Evolutionary conservation across 2,797 vertebrate species (phyloP).

Genomic region (Cirrhinus mrigala): DNA sequence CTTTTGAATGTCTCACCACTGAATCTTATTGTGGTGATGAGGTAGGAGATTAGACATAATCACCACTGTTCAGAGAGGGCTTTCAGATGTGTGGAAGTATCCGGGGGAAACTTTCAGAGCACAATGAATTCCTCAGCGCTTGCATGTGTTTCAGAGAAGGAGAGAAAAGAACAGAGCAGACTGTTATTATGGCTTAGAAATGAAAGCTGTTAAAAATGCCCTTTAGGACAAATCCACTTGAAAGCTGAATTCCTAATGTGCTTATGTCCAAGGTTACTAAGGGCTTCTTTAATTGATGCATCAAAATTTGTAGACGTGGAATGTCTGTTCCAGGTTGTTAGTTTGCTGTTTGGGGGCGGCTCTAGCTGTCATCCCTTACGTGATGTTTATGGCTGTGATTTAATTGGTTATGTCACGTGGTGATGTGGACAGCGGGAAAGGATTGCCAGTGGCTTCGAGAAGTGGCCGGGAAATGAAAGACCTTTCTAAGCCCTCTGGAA

Average conservation of each 20-base stretch:
- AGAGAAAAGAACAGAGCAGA: background rate
- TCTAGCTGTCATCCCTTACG: slow-evolving; percentile 4
- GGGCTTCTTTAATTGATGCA: slow-evolving; percentile 39
- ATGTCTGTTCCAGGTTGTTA: slow-evolving; percentile 40
- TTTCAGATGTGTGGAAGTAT: slow-evolving; percentile 37
- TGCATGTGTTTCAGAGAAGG: background rate
- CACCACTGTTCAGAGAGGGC: background rate
- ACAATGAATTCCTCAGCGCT: slow-evolving; percentile 1
- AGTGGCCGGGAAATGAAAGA: slow-evolving; percentile 26
- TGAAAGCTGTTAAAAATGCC: slow-evolving; percentile 44
- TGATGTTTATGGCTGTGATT: slow-evolving; percentile 31
- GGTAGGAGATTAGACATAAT: slow-evolving; percentile 49
- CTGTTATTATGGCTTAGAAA: slow-evolving; percentile 20
- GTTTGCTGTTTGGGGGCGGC: slow-evolving; percentile 39
- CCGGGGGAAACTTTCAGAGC: slow-evolving; percentile 5
- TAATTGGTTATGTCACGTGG: slow-evolving; percentile 40
- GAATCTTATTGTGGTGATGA: slow-evolving; percentile 30
- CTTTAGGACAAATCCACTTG: slow-evolving; percentile 36
- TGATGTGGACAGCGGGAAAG: slow-evolving; percentile 9
- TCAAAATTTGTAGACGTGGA: slow-evolving; percentile 15
- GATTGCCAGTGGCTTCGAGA: slow-evolving; percentile 24
- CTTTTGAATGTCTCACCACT: slow-evolving; percentile 11
- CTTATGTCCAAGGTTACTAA: slow-evolving; percentile 44
- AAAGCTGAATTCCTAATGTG: slow-evolving; percentile 38
- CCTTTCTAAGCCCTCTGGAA: slow-evolving; percentile 26